Evolutionary conservation across 2,888 invertebrate species (phyloP).

Genomic region (Eilema sororculum): DNA sequence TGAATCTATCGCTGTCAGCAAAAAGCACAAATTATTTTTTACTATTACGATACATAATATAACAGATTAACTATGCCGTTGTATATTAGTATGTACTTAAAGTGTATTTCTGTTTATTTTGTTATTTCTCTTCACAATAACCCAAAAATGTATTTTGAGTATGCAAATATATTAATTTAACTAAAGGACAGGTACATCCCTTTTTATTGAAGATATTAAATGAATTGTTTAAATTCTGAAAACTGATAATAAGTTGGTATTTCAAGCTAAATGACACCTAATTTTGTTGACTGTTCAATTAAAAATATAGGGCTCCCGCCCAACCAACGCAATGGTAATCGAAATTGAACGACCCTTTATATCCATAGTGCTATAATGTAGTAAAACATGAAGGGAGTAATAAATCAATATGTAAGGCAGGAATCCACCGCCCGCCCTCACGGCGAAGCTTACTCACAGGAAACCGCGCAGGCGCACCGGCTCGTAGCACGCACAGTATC

Average conservation of each 20-base stretch:
- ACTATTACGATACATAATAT: no score
- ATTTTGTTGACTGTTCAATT: neutral
- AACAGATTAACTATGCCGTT: no score
- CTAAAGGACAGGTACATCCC: neutral
- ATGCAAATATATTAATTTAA: neutral
- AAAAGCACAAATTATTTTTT: no score
- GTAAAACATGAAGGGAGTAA: conserved; percentile 24
- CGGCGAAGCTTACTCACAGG: conserved; percentile 76
- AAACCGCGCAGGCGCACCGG: conserved; percentile 82
- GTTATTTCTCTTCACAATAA: no score
- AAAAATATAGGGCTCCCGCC: neutral
- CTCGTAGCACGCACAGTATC: conserved; percentile 75
- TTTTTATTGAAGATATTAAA: neutral
- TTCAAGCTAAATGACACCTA: neutral
- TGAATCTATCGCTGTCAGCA: no score
- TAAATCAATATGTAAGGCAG: conserved; percentile 46
- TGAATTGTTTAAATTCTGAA: neutral
- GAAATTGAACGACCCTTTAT: neutral
- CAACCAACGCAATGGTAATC: neutral
- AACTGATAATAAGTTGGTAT: neutral
- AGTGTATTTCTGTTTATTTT: no score
- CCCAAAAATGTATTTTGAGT: neutral
- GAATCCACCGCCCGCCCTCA: conserved; percentile 74
- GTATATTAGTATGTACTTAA: no score
- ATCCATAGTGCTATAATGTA: conserved; percentile 13